Percentiles rank a stretch among this genome's conserved stretches.
These are phyloP conservation scores for Lepus americanus DNA, from an alignment of 2,113 vertebrate species.

Conservation along the genomic window DNA sequence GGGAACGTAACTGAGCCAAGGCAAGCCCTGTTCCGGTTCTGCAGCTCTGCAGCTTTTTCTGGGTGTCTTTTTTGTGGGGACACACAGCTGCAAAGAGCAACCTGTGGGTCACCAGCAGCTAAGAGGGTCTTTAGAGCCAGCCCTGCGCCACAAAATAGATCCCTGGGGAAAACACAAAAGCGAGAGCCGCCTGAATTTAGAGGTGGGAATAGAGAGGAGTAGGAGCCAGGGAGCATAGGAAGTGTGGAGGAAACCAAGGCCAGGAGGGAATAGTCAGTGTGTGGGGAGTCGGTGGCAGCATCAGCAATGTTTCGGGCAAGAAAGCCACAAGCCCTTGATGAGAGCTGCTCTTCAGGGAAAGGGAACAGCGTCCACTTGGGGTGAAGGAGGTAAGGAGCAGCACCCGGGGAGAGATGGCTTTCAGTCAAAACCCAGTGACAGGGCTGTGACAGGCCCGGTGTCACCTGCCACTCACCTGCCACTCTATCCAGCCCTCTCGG, in stretches of 20 bases:
- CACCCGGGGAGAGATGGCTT: not conserved
- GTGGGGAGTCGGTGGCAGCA: not conserved
- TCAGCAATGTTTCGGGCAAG: not conserved
- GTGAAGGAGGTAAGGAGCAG: not conserved
- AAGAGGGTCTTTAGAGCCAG: not conserved
- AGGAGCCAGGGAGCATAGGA: not conserved
- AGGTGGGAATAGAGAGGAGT: not conserved
- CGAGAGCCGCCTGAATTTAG: not conserved
- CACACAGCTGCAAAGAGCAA: not conserved
- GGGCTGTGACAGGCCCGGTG: accelerated
- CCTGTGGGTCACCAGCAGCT: not conserved
- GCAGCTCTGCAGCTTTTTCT: not conserved
- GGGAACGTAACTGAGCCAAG: not conserved
- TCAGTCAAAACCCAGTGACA: not conserved
- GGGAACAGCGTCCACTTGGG: not conserved
- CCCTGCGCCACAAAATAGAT: not conserved
- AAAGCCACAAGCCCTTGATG: not conserved
- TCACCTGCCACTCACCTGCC: not conserved
- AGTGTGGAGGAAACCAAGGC: not conserved
- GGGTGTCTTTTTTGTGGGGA: not conserved
- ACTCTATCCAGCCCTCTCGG: not conserved
- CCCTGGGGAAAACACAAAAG: not conserved
- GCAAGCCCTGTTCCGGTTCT: not conserved
- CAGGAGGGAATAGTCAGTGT: not conserved
- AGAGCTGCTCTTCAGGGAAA: not conserved